phyloP scores from a whole-genome alignment of 1,140 invertebrate species.

The Microplitis mediator region DNA sequence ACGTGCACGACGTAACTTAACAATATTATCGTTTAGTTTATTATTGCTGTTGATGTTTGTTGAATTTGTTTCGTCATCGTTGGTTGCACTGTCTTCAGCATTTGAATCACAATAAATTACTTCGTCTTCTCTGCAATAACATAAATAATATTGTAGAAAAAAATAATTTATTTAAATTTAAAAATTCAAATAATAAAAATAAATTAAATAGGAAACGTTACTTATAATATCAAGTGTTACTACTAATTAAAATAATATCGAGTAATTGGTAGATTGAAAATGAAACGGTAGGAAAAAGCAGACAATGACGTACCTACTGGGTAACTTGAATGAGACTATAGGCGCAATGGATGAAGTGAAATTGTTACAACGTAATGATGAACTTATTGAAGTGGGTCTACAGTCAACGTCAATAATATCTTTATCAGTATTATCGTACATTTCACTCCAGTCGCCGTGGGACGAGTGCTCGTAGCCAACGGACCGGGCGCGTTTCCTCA shows the following conservation, averaged over 20 bases:
- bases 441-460: conserved; percentile 5
- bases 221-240: neutral
- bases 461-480: conserved; percentile 41
- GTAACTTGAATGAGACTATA: conserved; percentile 33
- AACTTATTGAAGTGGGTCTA: conserved; percentile 8
- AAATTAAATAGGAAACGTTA: neutral
- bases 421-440: neutral
- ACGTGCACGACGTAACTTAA: conserved; percentile 2
- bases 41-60: neutral
- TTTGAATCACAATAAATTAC: neutral
- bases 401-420: neutral
- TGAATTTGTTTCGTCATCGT: neutral
- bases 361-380: conserved; percentile 17
- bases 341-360: conserved; percentile 27
- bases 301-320: conserved; percentile 29
- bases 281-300: neutral
- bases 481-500: conserved; percentile 47
- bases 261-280: neutral
- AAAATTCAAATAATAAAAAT: too few relatives aligned
- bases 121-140: conserved; percentile 12
- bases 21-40: conserved; percentile 3
- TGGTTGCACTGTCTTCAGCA: neutral
- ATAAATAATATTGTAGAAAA: neutral
- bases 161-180: too few relatives aligned
- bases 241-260: neutral